Base-by-base conservation (phyloP, 2,113 vertebrate species). In the Macquaria australasica region DNA sequence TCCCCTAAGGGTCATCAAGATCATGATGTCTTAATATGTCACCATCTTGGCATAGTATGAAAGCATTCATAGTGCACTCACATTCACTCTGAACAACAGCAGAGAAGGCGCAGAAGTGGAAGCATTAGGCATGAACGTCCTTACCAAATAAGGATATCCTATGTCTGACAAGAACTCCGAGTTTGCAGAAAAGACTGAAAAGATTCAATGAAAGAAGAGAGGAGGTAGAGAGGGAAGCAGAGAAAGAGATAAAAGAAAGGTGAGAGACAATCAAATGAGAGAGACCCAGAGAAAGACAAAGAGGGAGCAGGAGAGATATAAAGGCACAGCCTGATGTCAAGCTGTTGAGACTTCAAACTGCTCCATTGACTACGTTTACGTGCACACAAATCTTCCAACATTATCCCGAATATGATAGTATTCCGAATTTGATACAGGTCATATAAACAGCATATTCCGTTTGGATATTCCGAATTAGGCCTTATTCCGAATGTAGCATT, bases 101-200 rank as follows among this genome's bases (percentile, higher is more conserved):
- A 55, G 43, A 73, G 68, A 43, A 25, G 28, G 34, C 37, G 66
- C 55, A 20, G 59, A 37, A 28, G 41, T 37, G 16, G 20, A 76
- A 80, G 34, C 41, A 71, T 56, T 18, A 59, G 75, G 68, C 60
- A 55, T 74, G n/a, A 76, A 51, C 6, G 90, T 96, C 94, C 98
- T 99, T 99, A 99, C 98, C 98, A 97, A 99, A 99, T 87, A 99
- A 96, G 93, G 98, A 99, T 95, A 99, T 99, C 97, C 98, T 98
- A 96, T 99, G 97, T 96, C 98, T 98, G 97, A 99, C 98, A 97
- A 99, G 98, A 96, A 99, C 98, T 97, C 97, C 98, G 93, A 99
- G 97, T 98, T 99, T 99, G 97, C 98, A 99, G 97, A 99, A 98
- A 91, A 99, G 97, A 97, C 98, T 99, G 95, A 96, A 97, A 95